Base-by-base conservation (phyloP, 1,140 invertebrate genomes). In the Sycophila sp. region DNA sequence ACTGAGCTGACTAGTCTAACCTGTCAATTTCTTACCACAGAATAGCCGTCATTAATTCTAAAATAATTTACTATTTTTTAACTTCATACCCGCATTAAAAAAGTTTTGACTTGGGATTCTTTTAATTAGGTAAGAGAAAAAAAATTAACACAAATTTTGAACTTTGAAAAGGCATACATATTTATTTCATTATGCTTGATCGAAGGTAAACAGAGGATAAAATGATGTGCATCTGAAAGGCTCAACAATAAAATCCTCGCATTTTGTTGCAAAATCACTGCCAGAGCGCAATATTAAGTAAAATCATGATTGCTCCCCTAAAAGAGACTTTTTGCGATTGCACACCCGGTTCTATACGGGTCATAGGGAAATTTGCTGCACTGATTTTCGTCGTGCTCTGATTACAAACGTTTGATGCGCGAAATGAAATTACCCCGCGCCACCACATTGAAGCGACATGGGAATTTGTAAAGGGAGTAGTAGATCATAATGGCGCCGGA, bases 361-460 rank as follows among this genome's bases (percentile, higher is more conserved):
- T 47, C 17, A 2, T 22, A 47, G n/a, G 24, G 19, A 63, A 49
- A 63, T 49, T 63, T 63, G 36, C 45, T 28, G 51, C 30, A 19
- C 19, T 63, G 60, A 63, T 63, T 63, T 63, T 51, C 60, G 19
- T 34, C 32, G n/a, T 34, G 30, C 36, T 63, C 45, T 49, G 32
- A 51, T 63, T 63, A 51, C 51, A 51, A 63, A 51, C 3, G 30
- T 63, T 63, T 15, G 26, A 19, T 22, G 17, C n/a, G 11, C 36
- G 7, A 63, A 63, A 63, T 49, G 22, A n/a, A 47, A 63, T 63
- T 49, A 49, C 34, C 28, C 28, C 30, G 17, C 28, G 13, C n/a
- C 24, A 30, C 30, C 28, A 11, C 3, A 8, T 10, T 24, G 19
- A 4, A 8, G 17, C 8, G 19, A 24, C 49, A 53, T 30, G 49